These are phyloP conservation scores for Tenthredo mesomela DNA, from an alignment of 2,888 invertebrate genomes.

Conservation along the genomic window DNA sequence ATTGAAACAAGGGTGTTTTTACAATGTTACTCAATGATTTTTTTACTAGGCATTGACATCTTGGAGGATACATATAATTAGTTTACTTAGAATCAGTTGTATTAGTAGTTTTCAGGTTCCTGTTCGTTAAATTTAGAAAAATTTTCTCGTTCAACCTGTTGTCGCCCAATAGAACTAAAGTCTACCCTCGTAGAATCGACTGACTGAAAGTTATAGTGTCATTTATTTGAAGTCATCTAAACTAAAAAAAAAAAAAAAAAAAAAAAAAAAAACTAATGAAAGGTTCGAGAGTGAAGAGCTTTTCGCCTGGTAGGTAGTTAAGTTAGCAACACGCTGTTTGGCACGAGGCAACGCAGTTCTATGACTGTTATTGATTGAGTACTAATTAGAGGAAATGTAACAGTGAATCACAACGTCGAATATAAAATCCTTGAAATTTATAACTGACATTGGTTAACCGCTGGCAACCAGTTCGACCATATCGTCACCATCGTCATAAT, in stretches of 20 bases:
- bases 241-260: too few relatives aligned
- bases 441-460: slow-evolving; percentile 45
- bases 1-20: slow-evolving; percentile 10
- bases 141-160: background rate
- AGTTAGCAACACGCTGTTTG: slow-evolving; percentile 10
- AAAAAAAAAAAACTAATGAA: too few relatives aligned
- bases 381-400: slow-evolving; percentile 47
- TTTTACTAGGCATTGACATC: background rate
- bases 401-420: slow-evolving; percentile 42
- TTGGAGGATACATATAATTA: too few relatives aligned
- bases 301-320: background rate
- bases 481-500: background rate
- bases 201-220: background rate
- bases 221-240: slow-evolving; percentile 5
- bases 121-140: background rate
- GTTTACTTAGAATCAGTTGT: background rate
- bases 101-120: background rate
- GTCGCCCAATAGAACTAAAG: background rate
- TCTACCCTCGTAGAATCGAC: background rate
- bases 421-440: slow-evolving; percentile 45
- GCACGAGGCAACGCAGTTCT: slow-evolving; percentile 7
- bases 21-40: background rate
- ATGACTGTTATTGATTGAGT: slow-evolving; percentile 45
- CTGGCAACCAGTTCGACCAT: slow-evolving; percentile 31
- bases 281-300: background rate